Evolutionary conservation across 2,888 invertebrate genomes (phyloP).

Genomic region (Latrodectus elegans): DNA sequence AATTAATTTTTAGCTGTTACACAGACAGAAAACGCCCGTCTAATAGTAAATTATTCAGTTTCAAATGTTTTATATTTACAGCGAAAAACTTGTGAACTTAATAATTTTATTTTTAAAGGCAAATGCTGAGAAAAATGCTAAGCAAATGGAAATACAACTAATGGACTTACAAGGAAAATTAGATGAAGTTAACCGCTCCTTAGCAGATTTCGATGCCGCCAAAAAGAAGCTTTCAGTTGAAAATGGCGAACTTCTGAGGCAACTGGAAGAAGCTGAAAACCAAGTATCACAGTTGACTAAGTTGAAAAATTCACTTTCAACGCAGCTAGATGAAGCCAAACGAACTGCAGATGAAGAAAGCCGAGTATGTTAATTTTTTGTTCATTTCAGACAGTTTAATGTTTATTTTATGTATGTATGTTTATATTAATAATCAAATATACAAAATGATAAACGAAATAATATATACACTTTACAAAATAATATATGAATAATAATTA

Average conservation of each 20-base stretch:
- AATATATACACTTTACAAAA: neutral
- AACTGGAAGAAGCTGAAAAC: slow-evolving; percentile 97
- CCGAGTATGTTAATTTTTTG: slow-evolving; percentile 72
- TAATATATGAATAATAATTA: too few relatives aligned
- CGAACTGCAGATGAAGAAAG: slow-evolving; percentile 97
- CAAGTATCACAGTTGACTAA: slow-evolving; percentile 97
- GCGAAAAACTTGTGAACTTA: too few relatives aligned
- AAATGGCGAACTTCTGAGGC: slow-evolving; percentile 94
- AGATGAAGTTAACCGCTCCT: slow-evolving; percentile 96
- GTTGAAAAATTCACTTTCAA: slow-evolving; percentile 95
- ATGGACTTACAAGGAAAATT: slow-evolving; percentile 96
- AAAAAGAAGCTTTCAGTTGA: slow-evolving; percentile 99
- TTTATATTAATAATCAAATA: neutral
- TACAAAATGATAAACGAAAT: neutral
- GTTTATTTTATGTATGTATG: neutral
- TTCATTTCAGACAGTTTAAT: neutral
- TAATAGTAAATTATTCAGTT: too few relatives aligned
- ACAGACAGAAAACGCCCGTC: too few relatives aligned
- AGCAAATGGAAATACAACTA: slow-evolving; percentile 96
- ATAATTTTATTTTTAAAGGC: slow-evolving; percentile 79
- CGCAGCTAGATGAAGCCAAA: slow-evolving; percentile 98
- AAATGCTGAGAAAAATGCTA: slow-evolving; percentile 98
- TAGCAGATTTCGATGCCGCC: slow-evolving; percentile 96
- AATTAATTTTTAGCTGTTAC: too few relatives aligned
- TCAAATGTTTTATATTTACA: too few relatives aligned